Evolutionary conservation across 2,113 vertebrate genomes (phyloP), one percentile per base, ranked within the genome.

Genomic region (Lichenostomus cassidix): DNA sequence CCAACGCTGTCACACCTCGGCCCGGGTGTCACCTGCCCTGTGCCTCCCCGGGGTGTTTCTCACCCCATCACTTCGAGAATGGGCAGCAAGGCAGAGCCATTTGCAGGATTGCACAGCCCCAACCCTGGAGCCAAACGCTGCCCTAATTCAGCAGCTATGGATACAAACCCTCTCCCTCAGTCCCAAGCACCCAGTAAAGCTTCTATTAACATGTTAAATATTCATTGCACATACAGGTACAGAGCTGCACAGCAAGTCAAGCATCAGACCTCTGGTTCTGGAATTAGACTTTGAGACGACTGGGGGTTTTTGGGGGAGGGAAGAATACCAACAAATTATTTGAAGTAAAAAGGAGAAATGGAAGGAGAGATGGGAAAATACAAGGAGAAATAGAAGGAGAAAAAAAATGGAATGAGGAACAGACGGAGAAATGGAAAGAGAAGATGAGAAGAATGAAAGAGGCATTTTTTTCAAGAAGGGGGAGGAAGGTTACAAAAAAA

Each of bases 31-130:
- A 4, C 23, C 33, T 10, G 9, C 2, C 4, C 3, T 4, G 6
- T 0, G 15, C 24, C 3, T 8, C 47, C 6, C 49, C 0, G 5
- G 7, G 5, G 7, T 5, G 5, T 33, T 31, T 39, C 22, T 15
- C 16, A 35, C 28, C 27, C 39, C 2, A 18, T 16, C n/a, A 7
- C 29, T 4, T 0, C 6, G 1, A 11, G 12, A 10, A 25, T 0
- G 25, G 11, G 31, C 63, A 52, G 37, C 13, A 0, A 31, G 37
- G 65, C 15, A 3, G 31, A 49, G 16, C 5, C 17, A 3, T 3
- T 31, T 10, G 20, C n/a, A 13, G 41, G n/a, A 21, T 0, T 2
- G 10, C 31, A 37, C 42, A 39, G n/a, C 42, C 3, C 46, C 46
- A 19, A 39, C 41, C 25, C 64, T 2, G 39, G 20, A 24, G 7